phyloP scores from a whole-genome alignment of 2,888 invertebrate species.

The Xanthostigma xanthostigma region DNA sequence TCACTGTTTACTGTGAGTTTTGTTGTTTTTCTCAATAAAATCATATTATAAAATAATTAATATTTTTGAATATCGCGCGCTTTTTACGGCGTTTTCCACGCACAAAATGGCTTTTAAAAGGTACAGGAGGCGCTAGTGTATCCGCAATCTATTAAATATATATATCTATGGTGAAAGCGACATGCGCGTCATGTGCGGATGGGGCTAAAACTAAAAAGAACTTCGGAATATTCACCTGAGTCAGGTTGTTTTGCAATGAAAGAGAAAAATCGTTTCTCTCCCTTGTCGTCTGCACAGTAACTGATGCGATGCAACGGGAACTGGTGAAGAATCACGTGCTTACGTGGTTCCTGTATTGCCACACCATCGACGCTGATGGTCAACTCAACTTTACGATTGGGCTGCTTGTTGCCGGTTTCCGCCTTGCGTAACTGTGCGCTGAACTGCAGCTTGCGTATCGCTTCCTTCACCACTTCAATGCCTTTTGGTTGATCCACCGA shows the following conservation, averaged over 20 bases:
- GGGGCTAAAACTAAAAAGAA: too few relatives aligned
- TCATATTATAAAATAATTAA: too few relatives aligned
- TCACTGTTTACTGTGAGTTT: too few relatives aligned
- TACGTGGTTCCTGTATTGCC: constrained; percentile 66
- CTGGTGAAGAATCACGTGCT: constrained; percentile 76
- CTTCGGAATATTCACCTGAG: constrained; percentile 24
- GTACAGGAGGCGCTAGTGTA: too few relatives aligned
- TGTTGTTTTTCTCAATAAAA: too few relatives aligned
- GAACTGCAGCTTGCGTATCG: constrained; percentile 89
- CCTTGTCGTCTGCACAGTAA: constrained; percentile 97
- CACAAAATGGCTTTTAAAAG: too few relatives aligned
- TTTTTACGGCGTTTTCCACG: too few relatives aligned
- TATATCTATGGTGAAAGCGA: too few relatives aligned
- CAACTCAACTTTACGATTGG: constrained; percentile 72
- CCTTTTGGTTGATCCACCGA: constrained; percentile 95
- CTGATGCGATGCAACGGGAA: constrained; percentile 95
- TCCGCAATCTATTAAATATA: too few relatives aligned
- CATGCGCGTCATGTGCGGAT: too few relatives aligned
- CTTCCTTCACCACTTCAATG: constrained; percentile 94
- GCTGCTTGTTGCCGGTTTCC: constrained; percentile 70
- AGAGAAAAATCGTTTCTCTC: constrained; percentile 92
- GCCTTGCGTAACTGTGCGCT: constrained; percentile 84
- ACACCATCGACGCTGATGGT: constrained; percentile 97
- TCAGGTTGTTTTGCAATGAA: constrained; percentile 72
- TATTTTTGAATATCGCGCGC: too few relatives aligned